phyloP scores from a whole-genome alignment of 2,113 vertebrate genomes.

The Ammospiza caudacuta region DNA sequence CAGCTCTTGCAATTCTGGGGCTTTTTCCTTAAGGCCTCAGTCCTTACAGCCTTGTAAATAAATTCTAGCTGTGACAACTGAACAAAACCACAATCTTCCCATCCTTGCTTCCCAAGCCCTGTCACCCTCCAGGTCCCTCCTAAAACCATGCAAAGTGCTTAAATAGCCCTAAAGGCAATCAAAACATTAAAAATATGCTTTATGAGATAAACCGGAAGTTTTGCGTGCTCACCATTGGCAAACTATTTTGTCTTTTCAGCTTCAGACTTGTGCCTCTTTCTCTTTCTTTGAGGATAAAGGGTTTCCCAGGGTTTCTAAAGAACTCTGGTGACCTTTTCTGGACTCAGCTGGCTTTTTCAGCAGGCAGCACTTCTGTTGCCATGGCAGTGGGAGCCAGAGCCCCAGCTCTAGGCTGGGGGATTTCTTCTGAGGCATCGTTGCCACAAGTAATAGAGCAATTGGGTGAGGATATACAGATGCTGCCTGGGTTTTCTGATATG shows the following conservation, averaged over 20 bases:
- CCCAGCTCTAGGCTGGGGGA: neutral
- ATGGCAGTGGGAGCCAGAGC: neutral
- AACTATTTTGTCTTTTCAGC: neutral
- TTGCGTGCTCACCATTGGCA: neutral
- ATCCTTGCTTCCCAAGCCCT: neutral
- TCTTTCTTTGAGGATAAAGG: neutral
- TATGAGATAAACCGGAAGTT: neutral
- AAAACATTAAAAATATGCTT: neutral
- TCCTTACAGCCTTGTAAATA: neutral
- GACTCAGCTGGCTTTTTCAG: neutral
- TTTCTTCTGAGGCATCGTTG: neutral
- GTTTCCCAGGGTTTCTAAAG: neutral
- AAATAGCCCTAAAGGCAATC: neutral
- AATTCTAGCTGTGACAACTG: neutral
- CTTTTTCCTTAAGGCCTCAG: neutral
- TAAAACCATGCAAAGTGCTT: neutral
- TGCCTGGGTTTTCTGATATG: neutral
- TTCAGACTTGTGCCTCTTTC: neutral
- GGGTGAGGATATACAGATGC: neutral
- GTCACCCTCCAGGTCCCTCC: neutral
- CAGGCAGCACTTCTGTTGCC: neutral
- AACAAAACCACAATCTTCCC: neutral
- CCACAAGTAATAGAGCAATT: neutral
- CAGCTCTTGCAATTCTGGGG: neutral
- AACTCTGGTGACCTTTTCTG: neutral